Percentiles rank a stretch among this genome's conserved stretches.
Evolutionary conservation across 2,113 vertebrate species (phyloP).

Genomic region (Pseudois nayaur): DNA sequence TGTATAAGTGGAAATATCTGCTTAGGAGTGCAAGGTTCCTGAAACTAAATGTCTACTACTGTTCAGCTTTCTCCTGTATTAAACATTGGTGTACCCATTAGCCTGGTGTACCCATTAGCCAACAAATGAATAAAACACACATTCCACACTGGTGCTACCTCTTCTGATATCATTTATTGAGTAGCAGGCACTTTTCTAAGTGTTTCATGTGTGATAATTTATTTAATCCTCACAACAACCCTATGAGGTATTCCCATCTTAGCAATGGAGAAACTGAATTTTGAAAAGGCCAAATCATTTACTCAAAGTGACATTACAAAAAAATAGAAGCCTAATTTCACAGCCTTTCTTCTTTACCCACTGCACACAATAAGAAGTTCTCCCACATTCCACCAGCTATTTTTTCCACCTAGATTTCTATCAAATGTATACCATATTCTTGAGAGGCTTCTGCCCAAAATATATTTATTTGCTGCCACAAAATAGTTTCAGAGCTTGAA

Average conservation of each 20-base stretch:
- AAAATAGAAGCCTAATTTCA: neutral
- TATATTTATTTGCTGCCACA: neutral
- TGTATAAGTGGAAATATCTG: constrained; percentile 23
- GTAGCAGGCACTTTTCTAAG: neutral
- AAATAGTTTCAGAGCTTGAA: neutral
- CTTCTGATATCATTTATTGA: neutral
- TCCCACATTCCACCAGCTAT: neutral
- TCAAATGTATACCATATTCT: neutral
- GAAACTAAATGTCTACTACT: neutral
- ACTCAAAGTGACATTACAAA: neutral
- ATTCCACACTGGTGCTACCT: neutral
- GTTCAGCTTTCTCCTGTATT: neutral
- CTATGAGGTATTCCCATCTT: neutral
- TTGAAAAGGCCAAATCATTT: neutral
- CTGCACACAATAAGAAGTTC: neutral
- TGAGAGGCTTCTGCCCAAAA: neutral
- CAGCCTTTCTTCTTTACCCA: neutral
- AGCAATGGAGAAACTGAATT: neutral
- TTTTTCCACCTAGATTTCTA: neutral
- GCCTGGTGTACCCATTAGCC: neutral
- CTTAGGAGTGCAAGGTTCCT: constrained; percentile 26
- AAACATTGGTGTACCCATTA: neutral
- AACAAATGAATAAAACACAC: neutral
- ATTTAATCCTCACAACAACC: neutral
- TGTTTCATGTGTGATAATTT: neutral